Conservation (phyloP, 2,888 invertebrate species). For the Mechanitis messenoides region DNA sequence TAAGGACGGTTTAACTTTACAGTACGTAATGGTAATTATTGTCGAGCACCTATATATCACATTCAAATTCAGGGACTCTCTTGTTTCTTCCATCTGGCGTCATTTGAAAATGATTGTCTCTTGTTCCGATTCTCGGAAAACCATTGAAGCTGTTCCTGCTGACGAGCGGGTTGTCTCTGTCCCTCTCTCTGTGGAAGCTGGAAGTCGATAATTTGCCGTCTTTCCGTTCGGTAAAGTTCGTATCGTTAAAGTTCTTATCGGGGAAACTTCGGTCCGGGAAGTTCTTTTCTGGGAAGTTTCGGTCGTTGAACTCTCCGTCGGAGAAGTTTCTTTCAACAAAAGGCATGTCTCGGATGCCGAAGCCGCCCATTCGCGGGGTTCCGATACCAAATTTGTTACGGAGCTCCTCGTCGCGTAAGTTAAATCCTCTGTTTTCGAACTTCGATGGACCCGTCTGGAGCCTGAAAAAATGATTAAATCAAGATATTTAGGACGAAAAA, state of each 20-base stretch:
- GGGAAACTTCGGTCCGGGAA: conserved; percentile 56
- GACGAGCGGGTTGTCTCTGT: conserved; percentile 65
- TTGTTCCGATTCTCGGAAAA: conserved; percentile 62
- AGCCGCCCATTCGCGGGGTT: conserved; percentile 69
- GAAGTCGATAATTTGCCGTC: conserved; percentile 69
- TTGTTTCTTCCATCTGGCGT: conserved; percentile 70
- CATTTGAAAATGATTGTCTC: conserved; percentile 65
- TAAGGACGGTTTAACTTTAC: not conserved
- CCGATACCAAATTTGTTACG: conserved; percentile 67
- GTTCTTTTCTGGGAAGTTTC: conserved; percentile 57
- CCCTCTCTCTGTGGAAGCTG: conserved; percentile 65
- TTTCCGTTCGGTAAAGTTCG: conserved; percentile 54
- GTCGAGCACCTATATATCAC: conserved; percentile 64
- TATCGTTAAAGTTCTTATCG: conserved; percentile 48
- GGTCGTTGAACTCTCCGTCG: conserved; percentile 65
- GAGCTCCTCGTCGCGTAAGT: conserved; percentile 64
- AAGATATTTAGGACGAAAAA: too few species aligned
- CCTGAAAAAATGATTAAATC: conserved; percentile 39
- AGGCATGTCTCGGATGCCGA: conserved; percentile 67
- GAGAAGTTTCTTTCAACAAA: conserved; percentile 65
- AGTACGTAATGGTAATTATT: not conserved
- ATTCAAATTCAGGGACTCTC: conserved; percentile 80
- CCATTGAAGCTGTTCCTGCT: conserved; percentile 73
- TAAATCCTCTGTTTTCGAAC: conserved; percentile 65
- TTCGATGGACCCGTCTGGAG: conserved; percentile 55